Conservation (phyloP, 2,797 vertebrate species). For the Coendou prehensilis region DNA sequence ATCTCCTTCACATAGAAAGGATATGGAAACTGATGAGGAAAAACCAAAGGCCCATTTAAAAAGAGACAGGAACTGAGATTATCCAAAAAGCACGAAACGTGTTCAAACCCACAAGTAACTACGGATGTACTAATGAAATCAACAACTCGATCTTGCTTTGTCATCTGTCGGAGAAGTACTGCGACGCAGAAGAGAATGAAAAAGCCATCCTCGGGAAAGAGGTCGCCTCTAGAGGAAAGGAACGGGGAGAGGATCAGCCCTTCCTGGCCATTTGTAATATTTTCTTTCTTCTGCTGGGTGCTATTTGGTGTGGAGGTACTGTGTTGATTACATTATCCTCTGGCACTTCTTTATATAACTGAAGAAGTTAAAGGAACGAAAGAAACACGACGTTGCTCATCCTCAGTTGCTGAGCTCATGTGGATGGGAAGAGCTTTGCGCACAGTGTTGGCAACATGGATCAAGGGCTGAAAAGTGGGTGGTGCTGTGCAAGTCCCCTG, state of each 20-base stretch:
- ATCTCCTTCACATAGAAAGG: not conserved
- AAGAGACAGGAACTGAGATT: not conserved
- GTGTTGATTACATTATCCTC: not conserved
- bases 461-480: not conserved
- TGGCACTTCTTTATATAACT: not conserved
- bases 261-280: rapidly evolving
- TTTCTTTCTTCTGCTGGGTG: not conserved
- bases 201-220: not conserved
- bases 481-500: not conserved
- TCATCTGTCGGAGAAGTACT: not conserved
- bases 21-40: conserved; percentile 10
- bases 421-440: not conserved
- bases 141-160: not conserved
- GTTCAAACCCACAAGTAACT: not conserved
- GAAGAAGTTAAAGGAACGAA: not conserved
- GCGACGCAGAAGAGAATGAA: not conserved
- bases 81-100: not conserved
- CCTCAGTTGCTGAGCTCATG: not conserved
- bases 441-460: not conserved
- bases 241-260: rapidly evolving
- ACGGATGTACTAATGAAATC: not conserved
- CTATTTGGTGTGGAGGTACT: not conserved
- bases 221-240: not conserved
- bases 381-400: not conserved
- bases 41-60: conserved; percentile 26